Evolutionary conservation across 2,888 invertebrate species (phyloP).

Genomic region (Exephanes ischioxanthus): DNA sequence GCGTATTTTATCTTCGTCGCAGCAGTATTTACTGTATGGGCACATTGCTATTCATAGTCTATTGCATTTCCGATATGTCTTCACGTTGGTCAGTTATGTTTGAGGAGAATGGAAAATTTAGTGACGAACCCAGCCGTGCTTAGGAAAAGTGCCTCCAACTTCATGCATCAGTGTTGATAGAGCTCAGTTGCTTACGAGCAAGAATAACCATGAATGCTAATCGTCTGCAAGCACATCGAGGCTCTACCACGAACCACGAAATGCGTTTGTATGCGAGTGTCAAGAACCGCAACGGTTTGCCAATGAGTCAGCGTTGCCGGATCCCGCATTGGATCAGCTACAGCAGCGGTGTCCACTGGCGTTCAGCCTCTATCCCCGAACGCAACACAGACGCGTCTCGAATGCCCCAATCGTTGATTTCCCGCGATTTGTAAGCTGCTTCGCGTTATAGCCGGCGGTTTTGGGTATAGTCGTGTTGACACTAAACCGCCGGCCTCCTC

Average conservation of each 20-base stretch:
- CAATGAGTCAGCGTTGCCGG: slow-evolving; percentile 46
- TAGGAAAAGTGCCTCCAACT: background rate
- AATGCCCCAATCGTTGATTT: slow-evolving; percentile 16
- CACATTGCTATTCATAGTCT: background rate
- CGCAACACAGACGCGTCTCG: slow-evolving; percentile 1
- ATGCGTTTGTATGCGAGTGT: slow-evolving; percentile 25
- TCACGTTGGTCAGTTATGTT: background rate
- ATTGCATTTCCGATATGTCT: background rate
- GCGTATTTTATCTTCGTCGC: too few relatives aligned
- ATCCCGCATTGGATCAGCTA: background rate
- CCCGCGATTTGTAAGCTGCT: slow-evolving; percentile 30
- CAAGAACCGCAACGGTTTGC: slow-evolving; percentile 48
- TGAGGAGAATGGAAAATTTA: background rate
- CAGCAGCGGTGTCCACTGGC: slow-evolving; percentile 17
- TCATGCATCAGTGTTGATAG: background rate
- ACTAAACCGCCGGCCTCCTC: background rate
- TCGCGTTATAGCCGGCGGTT: slow-evolving; percentile 10
- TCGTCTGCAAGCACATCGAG: slow-evolving; percentile 11
- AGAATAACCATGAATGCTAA: slow-evolving; percentile 37
- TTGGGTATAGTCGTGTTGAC: slow-evolving; percentile 12
- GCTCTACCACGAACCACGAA: slow-evolving; percentile 9
- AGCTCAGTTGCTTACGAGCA: background rate
- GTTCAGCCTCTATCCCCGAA: slow-evolving; percentile 23
- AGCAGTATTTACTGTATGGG: too few relatives aligned
- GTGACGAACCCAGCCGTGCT: background rate